Evolutionary conservation across 2,888 invertebrate species (phyloP).

Genomic region (Argyresthia albistria): DNA sequence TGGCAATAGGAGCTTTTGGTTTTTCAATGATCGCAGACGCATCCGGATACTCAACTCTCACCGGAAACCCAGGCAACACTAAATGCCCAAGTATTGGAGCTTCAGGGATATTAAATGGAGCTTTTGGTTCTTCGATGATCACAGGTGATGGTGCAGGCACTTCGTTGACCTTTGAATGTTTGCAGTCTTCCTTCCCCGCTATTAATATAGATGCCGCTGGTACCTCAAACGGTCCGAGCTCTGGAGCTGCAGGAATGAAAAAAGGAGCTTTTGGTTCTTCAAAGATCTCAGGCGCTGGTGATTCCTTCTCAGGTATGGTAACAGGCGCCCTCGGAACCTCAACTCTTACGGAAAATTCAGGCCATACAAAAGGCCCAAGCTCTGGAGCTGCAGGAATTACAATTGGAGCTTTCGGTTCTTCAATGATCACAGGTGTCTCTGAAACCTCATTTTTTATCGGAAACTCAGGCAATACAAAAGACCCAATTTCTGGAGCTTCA

Average conservation of each 20-base stretch:
- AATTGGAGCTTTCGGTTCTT: neutral
- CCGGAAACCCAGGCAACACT: constrained; percentile 2
- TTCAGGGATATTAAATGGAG: constrained; percentile 6
- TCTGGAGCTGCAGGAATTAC: too few species aligned
- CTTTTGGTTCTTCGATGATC: neutral
- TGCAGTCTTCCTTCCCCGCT: neutral
- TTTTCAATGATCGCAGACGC: neutral
- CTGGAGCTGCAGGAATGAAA: neutral
- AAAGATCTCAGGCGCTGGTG: neutral
- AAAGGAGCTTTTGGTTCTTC: neutral
- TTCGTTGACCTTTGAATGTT: too few species aligned
- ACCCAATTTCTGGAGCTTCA: constrained; percentile 7
- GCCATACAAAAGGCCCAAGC: too few species aligned
- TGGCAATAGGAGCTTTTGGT: neutral
- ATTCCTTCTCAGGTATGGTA: too few species aligned
- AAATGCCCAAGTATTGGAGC: constrained; percentile 4
- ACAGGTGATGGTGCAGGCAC: neutral
- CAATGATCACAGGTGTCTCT: neutral
- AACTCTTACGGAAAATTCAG: neutral
- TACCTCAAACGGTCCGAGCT: neutral
- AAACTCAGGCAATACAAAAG: constrained; percentile 1
- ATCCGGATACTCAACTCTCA: neutral
- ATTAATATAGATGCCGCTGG: neutral
- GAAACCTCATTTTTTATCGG: neutral
- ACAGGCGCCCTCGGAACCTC: too few species aligned